These are phyloP conservation scores for Rhynchophorus ferrugineus DNA, from an alignment of 1,140 invertebrate genomes.

Conservation along the genomic window DNA sequence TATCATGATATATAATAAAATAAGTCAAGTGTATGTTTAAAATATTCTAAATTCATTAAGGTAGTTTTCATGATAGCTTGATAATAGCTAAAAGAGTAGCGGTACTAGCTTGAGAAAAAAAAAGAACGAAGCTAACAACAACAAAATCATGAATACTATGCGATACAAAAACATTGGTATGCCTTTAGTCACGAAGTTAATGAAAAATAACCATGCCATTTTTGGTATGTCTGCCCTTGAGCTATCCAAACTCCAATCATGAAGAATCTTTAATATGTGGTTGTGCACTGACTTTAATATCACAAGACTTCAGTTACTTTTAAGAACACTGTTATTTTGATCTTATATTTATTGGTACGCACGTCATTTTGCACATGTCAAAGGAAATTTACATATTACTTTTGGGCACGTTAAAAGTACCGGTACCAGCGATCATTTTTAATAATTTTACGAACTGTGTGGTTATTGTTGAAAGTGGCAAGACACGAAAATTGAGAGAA, in stretches of 20 bases:
- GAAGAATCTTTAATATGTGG: conserved; percentile 31
- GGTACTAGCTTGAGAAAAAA: not conserved
- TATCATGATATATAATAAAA: no score
- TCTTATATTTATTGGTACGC: conserved; percentile 9
- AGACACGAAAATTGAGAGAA: no score
- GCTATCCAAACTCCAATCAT: conserved; percentile 23
- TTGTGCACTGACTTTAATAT: conserved; percentile 14
- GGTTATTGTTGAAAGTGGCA: no score
- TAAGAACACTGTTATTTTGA: conserved; percentile 18
- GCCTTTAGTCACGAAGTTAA: conserved; percentile 29
- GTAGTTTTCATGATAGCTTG: no score
- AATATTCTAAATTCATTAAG: no score
- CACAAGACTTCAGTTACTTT: conserved; percentile 15
- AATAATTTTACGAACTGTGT: no score
- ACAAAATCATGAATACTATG: not conserved
- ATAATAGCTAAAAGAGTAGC: not conserved
- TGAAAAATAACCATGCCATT: conserved; percentile 35
- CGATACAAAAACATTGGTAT: conserved; percentile 11
- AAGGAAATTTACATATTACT: conserved; percentile 4
- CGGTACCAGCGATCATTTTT: not conserved
- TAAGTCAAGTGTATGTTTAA: no score
- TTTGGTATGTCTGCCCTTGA: conserved; percentile 36
- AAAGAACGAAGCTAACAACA: not conserved
- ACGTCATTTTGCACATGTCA: conserved; percentile 6
- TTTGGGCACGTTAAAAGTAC: not conserved